Conservation (phyloP, 2,888 invertebrate species). For the Boloria selene region DNA sequence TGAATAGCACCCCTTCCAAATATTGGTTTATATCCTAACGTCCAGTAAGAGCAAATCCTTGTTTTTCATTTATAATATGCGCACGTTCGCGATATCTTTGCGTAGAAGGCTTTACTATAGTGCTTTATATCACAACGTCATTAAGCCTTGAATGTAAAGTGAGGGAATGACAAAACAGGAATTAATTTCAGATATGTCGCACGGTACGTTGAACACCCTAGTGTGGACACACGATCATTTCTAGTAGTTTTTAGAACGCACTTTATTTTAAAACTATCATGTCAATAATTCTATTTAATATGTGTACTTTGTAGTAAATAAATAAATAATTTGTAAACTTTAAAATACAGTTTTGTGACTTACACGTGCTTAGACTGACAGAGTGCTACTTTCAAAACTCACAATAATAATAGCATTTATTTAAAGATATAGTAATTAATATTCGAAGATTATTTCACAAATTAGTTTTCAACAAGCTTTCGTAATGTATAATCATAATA, state of each 20-base stretch:
- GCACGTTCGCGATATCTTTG: conserved; percentile 70
- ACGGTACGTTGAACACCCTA: conserved; percentile 68
- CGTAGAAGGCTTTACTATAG: conserved; percentile 65
- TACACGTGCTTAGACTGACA: too few species aligned
- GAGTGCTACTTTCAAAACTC: too few species aligned
- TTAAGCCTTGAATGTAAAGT: conserved; percentile 78
- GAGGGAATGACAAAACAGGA: conserved; percentile 81
- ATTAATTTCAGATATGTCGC: conserved; percentile 81
- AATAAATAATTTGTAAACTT: too few species aligned
- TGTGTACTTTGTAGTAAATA: too few species aligned
- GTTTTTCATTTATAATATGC: conserved; percentile 74
- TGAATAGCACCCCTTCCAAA: conserved; percentile 78
- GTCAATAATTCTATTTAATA: background rate
- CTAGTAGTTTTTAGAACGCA: conserved; percentile 30
- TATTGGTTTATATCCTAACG: conserved; percentile 78
- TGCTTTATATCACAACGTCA: conserved; percentile 76
- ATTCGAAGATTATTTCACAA: too few species aligned
- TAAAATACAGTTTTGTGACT: too few species aligned
- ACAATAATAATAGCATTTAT: too few species aligned
- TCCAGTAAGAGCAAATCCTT: conserved; percentile 80
- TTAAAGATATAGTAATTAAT: too few species aligned
- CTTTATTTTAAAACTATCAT: background rate
- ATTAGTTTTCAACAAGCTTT: too few species aligned
- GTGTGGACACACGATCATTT: conserved; percentile 48
- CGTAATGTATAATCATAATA: too few species aligned